Evolutionary conservation across 2,113 vertebrate genomes (phyloP), one percentile per base, ranked within the genome.

Genomic region (Chaenocephalus aceratus): DNA sequence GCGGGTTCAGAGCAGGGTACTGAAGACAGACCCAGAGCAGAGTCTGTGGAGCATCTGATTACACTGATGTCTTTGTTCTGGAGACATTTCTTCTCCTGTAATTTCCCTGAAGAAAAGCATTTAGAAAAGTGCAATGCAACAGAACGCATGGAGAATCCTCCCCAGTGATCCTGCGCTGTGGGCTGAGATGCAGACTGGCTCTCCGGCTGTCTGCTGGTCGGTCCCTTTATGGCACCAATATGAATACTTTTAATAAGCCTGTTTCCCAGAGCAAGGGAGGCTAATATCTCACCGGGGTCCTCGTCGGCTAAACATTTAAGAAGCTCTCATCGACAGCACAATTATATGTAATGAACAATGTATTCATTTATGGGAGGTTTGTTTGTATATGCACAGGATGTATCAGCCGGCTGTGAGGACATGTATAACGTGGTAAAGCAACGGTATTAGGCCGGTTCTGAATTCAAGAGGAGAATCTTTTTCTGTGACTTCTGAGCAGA

Each of bases 231-330:
- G 84, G 79, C 53, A 1, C 21, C 52, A 79, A 76, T 85, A 72
- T 82, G 63, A 86, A 34, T n/a, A 45, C 74, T 87, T 91, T 87
- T 91, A 88, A 92, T 90, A 88, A 90, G 77, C 75, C 51, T 36
- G 26, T 75, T 84, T 90, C 87, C 78, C 80, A 63, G 77, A 75
- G 83, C 87, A 70, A 71, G 72, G 61, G 57, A 61, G 82, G 52
- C 67, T 62, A 83, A 91, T 83, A 67, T 82, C 84, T 88, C 88
- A 82, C 82, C 21, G 67, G 90, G 78, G 82, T 83, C 77, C 18
- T 65, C 59, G 0, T 65, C 59, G 0, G 36, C 60, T 79, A 59
- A 86, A 59, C 60, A 58, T 85, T 79, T 72, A 77, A 79, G 60
- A 77, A 61, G 11, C 58, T 62, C 77, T 85, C 71, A 69, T 78